Conservation (phyloP, 2,888 invertebrate genomes). For the Mylabris sibirica region DNA sequence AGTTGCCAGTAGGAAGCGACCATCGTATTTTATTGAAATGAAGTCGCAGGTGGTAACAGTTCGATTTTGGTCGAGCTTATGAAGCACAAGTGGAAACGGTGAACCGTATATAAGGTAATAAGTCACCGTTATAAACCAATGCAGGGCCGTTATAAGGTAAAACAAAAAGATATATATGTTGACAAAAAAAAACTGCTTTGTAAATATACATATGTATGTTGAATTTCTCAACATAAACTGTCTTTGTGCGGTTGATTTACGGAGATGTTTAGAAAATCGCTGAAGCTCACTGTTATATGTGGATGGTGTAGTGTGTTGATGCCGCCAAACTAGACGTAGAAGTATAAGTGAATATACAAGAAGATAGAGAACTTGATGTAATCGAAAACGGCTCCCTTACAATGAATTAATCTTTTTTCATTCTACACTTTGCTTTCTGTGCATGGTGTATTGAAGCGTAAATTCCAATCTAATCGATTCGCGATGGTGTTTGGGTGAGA, state of each 20-base stretch:
- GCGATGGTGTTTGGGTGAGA: background rate
- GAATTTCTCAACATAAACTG: constrained; percentile 45
- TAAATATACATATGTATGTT: background rate
- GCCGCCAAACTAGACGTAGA: background rate
- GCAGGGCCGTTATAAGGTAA: constrained; percentile 52
- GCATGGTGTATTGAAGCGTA: background rate
- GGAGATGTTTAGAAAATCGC: constrained; percentile 25
- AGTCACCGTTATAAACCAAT: constrained; percentile 55
- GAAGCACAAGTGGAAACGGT: constrained; percentile 24
- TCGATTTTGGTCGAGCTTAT: constrained; percentile 49
- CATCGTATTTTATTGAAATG: constrained; percentile 58
- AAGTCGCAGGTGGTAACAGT: constrained; percentile 56
- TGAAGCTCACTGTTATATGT: background rate
- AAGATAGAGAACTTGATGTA: background rate
- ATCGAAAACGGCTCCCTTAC: background rate
- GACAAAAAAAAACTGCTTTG: constrained; percentile 36
- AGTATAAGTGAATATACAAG: background rate
- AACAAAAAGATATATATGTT: no score
- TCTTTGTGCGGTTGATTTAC: constrained; percentile 47
- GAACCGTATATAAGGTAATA: constrained; percentile 42
- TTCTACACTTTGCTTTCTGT: background rate
- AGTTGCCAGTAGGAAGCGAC: constrained; percentile 47
- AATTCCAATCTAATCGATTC: background rate
- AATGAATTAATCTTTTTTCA: background rate
- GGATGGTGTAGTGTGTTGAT: background rate